A percentile compares a stretch with the other conserved stretches of the same genome.
These are phyloP conservation scores for Drymodes brunneopygia DNA, from an alignment of 2,113 vertebrate species.

Conservation along the genomic window DNA sequence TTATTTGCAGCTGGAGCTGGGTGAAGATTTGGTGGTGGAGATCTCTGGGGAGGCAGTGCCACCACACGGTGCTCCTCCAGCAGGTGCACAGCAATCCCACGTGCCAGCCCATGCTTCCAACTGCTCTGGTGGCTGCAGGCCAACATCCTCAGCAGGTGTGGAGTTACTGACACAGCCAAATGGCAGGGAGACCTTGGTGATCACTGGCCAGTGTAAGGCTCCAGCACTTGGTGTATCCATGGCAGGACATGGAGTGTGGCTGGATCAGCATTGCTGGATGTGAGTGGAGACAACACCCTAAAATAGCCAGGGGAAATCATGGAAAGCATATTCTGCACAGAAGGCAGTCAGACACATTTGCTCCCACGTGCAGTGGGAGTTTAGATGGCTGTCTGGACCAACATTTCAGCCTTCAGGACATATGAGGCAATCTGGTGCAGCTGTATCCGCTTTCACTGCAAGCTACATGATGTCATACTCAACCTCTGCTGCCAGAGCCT, in stretches of 20 bases:
- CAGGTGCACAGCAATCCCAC: neutral
- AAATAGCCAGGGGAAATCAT: neutral
- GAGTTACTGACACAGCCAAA: neutral
- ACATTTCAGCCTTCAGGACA: neutral
- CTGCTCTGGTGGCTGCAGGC: neutral
- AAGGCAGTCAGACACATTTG: neutral
- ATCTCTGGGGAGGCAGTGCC: neutral
- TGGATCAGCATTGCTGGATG: neutral
- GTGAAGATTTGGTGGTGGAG: neutral
- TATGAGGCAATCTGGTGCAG: neutral
- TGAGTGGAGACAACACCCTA: neutral
- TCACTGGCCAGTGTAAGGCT: neutral
- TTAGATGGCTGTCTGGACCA: neutral
- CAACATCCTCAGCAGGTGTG: neutral
- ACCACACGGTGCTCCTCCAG: neutral
- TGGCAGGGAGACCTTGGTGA: neutral
- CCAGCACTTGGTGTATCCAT: neutral
- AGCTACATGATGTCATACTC: neutral
- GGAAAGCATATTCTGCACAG: neutral
- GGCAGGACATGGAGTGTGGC: neutral
- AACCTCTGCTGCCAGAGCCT: neutral
- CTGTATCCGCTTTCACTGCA: neutral
- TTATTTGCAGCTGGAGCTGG: neutral
- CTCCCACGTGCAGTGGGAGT: neutral
- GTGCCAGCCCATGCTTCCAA: fast-evolving